Evolutionary conservation across 2,113 vertebrate genomes (phyloP).

Genomic region (Sula dactylatra): DNA sequence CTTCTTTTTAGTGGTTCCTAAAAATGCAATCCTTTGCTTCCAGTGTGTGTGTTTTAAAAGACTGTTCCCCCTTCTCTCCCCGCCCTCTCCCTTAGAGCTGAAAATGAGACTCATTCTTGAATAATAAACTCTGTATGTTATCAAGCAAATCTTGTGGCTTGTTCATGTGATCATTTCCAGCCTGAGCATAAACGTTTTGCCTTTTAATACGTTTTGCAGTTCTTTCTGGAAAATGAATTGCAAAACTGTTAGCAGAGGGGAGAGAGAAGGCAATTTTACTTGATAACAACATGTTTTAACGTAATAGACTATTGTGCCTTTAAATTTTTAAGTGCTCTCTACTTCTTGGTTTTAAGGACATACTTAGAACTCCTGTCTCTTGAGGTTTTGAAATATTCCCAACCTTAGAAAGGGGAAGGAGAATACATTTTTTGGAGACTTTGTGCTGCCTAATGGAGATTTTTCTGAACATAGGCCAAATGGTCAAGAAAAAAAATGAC

Average conservation of each 20-base stretch:
- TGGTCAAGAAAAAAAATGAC: constrained; percentile 31
- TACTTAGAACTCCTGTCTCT: background rate
- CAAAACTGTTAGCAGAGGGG: constrained; percentile 47
- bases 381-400: background rate
- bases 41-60: constrained; percentile 49
- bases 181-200: constrained; percentile 24
- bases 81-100: constrained; percentile 31
- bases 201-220: constrained; percentile 20
- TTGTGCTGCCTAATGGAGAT: constrained; percentile 1
- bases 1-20: background rate
- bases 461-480: constrained; percentile 47
- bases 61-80: constrained; percentile 29
- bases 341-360: background rate
- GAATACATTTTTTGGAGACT: background rate
- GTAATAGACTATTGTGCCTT: background rate
- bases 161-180: constrained; percentile 49
- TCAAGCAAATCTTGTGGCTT: constrained; percentile 70
- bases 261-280: constrained; percentile 39
- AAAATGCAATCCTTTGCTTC: background rate
- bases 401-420: background rate
- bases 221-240: constrained; percentile 51
- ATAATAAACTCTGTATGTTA: constrained; percentile 53
- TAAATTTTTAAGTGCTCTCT: background rate
- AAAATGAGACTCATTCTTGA: constrained; percentile 11
- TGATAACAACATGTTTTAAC: background rate